Conservation (phyloP, 2,797 vertebrate genomes). For the Notolabrus celidotus region DNA sequence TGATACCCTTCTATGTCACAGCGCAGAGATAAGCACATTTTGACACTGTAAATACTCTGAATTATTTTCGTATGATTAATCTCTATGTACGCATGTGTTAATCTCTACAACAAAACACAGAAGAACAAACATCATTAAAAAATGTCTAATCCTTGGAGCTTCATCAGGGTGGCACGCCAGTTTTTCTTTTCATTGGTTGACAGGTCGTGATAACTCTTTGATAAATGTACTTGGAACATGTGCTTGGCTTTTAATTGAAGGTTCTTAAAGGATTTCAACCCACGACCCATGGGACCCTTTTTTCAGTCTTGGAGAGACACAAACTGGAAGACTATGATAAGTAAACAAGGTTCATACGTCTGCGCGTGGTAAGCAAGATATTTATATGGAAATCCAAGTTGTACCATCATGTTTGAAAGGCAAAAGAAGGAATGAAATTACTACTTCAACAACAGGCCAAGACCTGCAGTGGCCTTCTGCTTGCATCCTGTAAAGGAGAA, state of each 20-base stretch:
- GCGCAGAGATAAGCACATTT: constrained; percentile 42
- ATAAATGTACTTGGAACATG: constrained; percentile 51
- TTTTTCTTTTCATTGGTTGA: constrained; percentile 36
- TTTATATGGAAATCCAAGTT: constrained; percentile 12
- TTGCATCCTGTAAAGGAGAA: constrained; percentile 12
- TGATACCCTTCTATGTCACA: constrained; percentile 26
- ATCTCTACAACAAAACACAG: constrained; percentile 38
- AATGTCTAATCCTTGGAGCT: constrained; percentile 48
- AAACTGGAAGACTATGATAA: constrained; percentile 27
- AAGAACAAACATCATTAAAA: constrained; percentile 26
- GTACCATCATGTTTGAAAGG: neutral
- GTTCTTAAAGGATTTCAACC: constrained; percentile 41
- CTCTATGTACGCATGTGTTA: constrained; percentile 29
- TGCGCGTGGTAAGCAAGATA: neutral
- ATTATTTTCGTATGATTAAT: constrained; percentile 69
- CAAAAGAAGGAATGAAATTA: neutral
- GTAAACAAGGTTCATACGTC: constrained; percentile 12
- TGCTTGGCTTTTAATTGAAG: constrained; percentile 40
- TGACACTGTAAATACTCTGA: constrained; percentile 33
- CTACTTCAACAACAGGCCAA: constrained; percentile 4
- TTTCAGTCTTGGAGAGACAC: constrained; percentile 24
- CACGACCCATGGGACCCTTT: constrained; percentile 30
- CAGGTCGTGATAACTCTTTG: constrained; percentile 53
- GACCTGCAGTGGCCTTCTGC: neutral
- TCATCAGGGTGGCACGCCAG: constrained; percentile 25